A percentile compares a stretch with the other conserved stretches of the same genome.
phyloP scores from a whole-genome alignment of 2,113 vertebrate species.

The Hyaena hyaena region DNA sequence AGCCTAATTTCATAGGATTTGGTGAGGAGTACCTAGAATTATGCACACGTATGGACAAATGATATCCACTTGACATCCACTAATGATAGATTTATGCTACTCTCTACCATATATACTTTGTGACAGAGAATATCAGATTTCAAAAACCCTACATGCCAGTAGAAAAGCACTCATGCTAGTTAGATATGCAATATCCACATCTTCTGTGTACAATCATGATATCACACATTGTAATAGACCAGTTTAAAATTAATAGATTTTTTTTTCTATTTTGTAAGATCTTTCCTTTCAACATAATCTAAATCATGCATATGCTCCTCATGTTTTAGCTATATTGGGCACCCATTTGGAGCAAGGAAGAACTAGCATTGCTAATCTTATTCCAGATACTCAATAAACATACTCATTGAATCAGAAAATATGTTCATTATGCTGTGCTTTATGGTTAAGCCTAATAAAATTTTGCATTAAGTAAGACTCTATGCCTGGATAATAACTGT shows the following conservation, averaged over 20 bases:
- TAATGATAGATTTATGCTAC: not conserved
- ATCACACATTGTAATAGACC: not conserved
- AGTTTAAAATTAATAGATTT: not conserved
- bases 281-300: not conserved
- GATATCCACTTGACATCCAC: not conserved
- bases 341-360: constrained; percentile 7
- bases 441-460: constrained; percentile 74
- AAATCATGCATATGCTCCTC: constrained; percentile 39
- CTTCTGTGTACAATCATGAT: not conserved
- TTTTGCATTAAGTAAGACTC: constrained; percentile 71
- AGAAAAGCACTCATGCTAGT: not conserved
- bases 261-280: not conserved
- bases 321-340: not conserved
- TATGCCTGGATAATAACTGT: constrained; percentile 71
- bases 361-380: constrained; percentile 57
- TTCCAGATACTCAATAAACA: constrained; percentile 69
- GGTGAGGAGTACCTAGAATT: not conserved
- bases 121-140: not conserved
- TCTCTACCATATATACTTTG: not conserved
- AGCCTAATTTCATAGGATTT: not conserved
- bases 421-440: constrained; percentile 72
- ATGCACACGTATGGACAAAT: not conserved
- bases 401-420: constrained; percentile 78
- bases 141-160: not conserved
- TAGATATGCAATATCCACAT: not conserved